Base-by-base conservation (phyloP, 64 coral and sea anemone species). In the Astreopora myriophthalma region DNA sequence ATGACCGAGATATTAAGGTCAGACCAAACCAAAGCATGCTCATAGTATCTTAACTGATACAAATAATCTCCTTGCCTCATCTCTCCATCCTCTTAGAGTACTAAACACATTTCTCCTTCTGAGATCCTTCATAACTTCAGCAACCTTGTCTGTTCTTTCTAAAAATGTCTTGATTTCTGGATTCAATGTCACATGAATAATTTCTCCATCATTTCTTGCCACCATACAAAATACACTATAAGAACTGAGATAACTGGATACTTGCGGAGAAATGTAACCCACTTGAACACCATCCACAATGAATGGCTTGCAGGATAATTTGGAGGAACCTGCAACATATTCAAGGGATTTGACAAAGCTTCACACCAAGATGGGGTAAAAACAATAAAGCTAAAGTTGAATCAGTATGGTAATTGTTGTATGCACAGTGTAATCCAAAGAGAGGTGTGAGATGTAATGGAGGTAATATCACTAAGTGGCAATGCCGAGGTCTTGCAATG, bases 11-110 rank as follows among this genome's bases (percentile, higher is more conserved):
- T 44, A n/a, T n/a, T n/a, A n/a, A n/a, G n/a, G n/a, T n/a, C 40
- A 46, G 36, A 79, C 75, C n/a, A n/a, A n/a, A n/a, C n/a, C n/a
- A n/a, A n/a, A n/a, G n/a, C n/a, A n/a, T n/a, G n/a, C n/a, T n/a
- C 16, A 38, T 3, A 75, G 0, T 8, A 20, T 34, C n/a, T 20
- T 76, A 8, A 76, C 44, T 40, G 1, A 22, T 36, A 48, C 19
- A 65, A 51, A 24, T 55, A 31, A 25, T 40, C 12, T 73, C 28
- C 36, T 57, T 89, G 84, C 94, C 94, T 96, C 94, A 86, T 96
- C 57, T 96, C 94, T 96, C 94, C 90, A 96, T 58, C 94, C 94
- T 70, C 71, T 67, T 8, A 96, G 40, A 27, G 94, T 61, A 5
- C 49, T 60, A 71, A 96, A 93, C 32, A 89, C 29, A 68, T 93